Percentiles rank a stretch among this genome's conserved stretches.
phyloP scores from a whole-genome alignment of 2,888 invertebrate species.

The Nasonovia ribisnigri region DNA sequence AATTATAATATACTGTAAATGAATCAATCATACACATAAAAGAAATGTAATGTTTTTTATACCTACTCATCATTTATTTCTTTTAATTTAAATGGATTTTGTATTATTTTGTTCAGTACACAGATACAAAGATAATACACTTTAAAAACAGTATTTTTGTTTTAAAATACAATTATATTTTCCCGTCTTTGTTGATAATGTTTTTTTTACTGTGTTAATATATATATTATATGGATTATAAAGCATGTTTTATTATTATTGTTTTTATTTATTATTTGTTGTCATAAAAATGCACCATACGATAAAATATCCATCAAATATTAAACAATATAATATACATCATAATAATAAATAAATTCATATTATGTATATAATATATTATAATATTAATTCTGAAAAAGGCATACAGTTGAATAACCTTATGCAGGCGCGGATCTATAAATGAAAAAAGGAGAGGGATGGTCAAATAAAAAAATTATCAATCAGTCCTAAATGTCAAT shows the following conservation, averaged over 20 bases:
- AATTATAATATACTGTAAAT: not conserved
- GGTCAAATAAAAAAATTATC: too few relatives aligned
- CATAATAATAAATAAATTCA: too few relatives aligned
- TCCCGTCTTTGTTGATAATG: not conserved
- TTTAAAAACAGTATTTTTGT: not conserved
- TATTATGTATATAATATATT: too few relatives aligned
- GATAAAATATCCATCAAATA: not conserved
- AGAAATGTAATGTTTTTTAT: not conserved
- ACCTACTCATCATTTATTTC: not conserved
- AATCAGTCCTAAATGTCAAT: too few relatives aligned
- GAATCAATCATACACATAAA: not conserved
- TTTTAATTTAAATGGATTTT: not conserved
- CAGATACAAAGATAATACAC: not conserved
- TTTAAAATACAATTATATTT: not conserved
- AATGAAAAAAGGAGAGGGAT: too few relatives aligned
- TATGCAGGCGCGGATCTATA: not conserved
- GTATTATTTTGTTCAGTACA: not conserved
- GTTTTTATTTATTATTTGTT: not conserved
- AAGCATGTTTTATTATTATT: not conserved
- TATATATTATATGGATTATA: not conserved
- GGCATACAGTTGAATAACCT: not conserved
- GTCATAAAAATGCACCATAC: not conserved
- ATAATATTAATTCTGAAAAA: not conserved
- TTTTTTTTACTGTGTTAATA: not conserved
- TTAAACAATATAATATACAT: not conserved